Evolutionary conservation across 2,888 invertebrate species (phyloP).

Genomic region (Anorthoa munda): DNA sequence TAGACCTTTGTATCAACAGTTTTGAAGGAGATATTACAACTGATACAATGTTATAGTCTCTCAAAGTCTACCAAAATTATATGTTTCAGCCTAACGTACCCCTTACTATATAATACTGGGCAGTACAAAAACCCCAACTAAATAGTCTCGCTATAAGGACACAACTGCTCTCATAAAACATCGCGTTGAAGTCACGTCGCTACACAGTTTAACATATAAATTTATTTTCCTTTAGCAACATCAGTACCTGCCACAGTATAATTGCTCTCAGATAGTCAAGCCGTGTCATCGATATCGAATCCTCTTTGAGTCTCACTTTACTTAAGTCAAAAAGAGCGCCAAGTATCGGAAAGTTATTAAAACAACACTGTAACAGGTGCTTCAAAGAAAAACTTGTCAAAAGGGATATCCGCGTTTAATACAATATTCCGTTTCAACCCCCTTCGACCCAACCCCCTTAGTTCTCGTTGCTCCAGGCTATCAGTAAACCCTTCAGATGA

Average conservation of each 20-base stretch:
- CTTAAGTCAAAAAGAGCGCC: slow-evolving; percentile 34
- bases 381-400: slow-evolving; percentile 71
- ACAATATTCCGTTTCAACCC: slow-evolving; percentile 67
- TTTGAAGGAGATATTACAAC: too few relatives aligned
- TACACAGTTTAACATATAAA: neutral
- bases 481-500: slow-evolving; percentile 61
- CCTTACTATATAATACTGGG: neutral
- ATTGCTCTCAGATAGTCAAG: slow-evolving; percentile 11
- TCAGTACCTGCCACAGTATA: neutral
- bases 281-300: slow-evolving; percentile 7
- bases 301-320: slow-evolving; percentile 27
- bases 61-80: neutral
- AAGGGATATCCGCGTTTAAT: slow-evolving; percentile 65
- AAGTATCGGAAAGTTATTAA: slow-evolving; percentile 60
- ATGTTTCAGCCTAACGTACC: neutral
- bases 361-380: slow-evolving; percentile 68
- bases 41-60: neutral
- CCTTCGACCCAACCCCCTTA: neutral
- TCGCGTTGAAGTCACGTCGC: neutral
- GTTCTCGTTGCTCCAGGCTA: slow-evolving; percentile 41
- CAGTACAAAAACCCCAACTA: neutral
- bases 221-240: neutral
- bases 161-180: neutral
- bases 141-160: neutral
- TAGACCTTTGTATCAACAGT: too few relatives aligned